Percentiles rank a stretch among this genome's conserved stretches.
Conservation (phyloP, 2,797 vertebrate species). For the Acanthopagrus latus region DNA sequence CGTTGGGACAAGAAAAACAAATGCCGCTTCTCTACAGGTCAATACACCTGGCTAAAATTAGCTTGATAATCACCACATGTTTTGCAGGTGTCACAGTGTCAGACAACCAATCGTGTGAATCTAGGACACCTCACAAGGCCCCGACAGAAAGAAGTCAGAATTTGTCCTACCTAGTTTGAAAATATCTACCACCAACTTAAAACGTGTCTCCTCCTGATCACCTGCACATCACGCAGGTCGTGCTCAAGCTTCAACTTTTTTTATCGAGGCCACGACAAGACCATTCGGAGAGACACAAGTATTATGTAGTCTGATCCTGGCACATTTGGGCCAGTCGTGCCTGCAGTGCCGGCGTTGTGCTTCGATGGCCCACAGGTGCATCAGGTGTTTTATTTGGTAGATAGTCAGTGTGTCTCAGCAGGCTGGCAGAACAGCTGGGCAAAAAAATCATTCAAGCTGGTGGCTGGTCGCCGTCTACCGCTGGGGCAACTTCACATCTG, state of each 20-base stretch:
- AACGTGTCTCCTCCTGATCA: not conserved
- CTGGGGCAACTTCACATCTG: not conserved
- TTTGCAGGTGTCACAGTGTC: not conserved
- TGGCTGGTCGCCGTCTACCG: constrained; percentile 3
- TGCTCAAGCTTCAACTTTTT: not conserved
- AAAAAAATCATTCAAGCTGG: constrained; percentile 12
- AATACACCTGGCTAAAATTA: constrained; percentile 9
- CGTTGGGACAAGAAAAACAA: not conserved
- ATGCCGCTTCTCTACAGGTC: not conserved
- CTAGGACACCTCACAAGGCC: not conserved
- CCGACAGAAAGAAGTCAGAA: constrained; percentile 6
- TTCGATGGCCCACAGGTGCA: constrained; percentile 34
- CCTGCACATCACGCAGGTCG: not conserved
- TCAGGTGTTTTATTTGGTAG: constrained; percentile 22
- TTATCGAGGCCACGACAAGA: constrained; percentile 11
- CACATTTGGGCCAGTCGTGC: constrained; percentile 3
- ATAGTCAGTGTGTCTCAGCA: constrained; percentile 21
- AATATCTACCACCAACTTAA: not conserved
- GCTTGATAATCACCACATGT: constrained; percentile 16
- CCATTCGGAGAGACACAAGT: constrained; percentile 3
- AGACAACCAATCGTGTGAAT: not conserved
- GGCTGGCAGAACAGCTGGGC: constrained; percentile 5
- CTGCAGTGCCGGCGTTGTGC: not conserved
- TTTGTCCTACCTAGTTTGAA: not conserved
- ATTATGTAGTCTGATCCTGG: constrained; percentile 8